Percentiles rank a stretch among this genome's conserved stretches.
Evolutionary conservation across 2,797 vertebrate species (phyloP).

Genomic region (Melanotaenia nigrans): DNA sequence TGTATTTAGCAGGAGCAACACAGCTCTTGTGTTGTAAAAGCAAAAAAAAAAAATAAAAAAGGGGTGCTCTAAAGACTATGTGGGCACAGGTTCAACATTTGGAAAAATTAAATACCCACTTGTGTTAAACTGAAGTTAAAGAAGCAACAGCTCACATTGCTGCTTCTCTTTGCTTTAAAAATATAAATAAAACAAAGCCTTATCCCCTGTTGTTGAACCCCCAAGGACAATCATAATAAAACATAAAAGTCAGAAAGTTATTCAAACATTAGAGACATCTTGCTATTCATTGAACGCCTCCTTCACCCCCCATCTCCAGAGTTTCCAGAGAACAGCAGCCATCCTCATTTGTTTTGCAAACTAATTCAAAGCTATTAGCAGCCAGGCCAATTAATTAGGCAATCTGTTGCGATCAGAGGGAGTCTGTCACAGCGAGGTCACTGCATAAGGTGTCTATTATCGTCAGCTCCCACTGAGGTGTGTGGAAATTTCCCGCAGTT

Average conservation of each 20-base stretch:
- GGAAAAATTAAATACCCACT: constrained; percentile 19
- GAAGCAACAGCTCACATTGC: background rate
- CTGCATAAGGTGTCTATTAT: constrained; percentile 41
- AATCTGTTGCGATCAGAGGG: constrained; percentile 39
- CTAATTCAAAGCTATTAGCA: constrained; percentile 67
- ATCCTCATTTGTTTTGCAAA: constrained; percentile 71
- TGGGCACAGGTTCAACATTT: constrained; percentile 36
- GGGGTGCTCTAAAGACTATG: constrained; percentile 21
- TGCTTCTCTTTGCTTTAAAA: constrained; percentile 16
- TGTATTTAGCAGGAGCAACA: constrained; percentile 66
- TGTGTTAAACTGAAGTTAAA: constrained; percentile 10
- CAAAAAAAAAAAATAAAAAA: constrained; percentile 10
- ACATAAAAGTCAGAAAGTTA: background rate
- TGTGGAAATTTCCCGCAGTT: constrained; percentile 19
- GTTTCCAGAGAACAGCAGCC: constrained; percentile 40
- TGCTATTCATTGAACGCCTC: constrained; percentile 16
- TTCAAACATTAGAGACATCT: constrained; percentile 6
- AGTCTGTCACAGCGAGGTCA: constrained; percentile 61
- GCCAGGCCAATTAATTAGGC: constrained; percentile 70
- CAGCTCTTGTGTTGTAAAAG: constrained; percentile 35
- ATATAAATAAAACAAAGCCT: background rate
- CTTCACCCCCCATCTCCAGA: constrained; percentile 12
- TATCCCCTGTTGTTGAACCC: background rate
- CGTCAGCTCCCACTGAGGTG: constrained; percentile 30
- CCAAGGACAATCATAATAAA: background rate